Base-by-base conservation (phyloP, 2,888 invertebrate genomes). In the Geophilus truncorum region DNA sequence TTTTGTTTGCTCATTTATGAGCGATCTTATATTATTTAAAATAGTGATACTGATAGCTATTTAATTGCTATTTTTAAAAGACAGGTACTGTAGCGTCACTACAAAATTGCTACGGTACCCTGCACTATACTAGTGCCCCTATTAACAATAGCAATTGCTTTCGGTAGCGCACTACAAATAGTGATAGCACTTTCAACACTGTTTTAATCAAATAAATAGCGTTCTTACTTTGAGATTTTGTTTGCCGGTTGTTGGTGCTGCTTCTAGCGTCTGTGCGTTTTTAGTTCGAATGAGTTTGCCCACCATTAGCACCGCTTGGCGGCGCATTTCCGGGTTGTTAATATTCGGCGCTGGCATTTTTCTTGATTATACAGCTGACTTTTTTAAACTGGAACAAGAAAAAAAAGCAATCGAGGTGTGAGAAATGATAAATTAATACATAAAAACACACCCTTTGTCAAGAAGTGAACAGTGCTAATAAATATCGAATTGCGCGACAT, bases 251-350 rank as follows among this genome's bases (percentile, higher is more conserved):
- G 28, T 57, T 18, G 79, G 32, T 30, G 30, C 18, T 12, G 90
- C 91, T 84, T 91, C 91, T 82, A 93, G 89, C n/a, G 89, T 87
- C 12, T 92, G 92, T n/a, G 92, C 90, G 86, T 94, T 93, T 87
- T 93, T 93, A 83, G 95, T 95, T 82, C 95, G 91, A 86, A 95
- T 94, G 83, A 95, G 90, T 88, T 93, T 94, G 81, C 93, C 92
- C 87, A 95, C 93, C 83, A 94, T 88, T 84, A 92, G 92, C 85
- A 93, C 90, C 78, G 92, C 91, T 85, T 92, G 90, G 77, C 90
- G 88, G 62, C 90, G 75, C 51, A 81, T 78, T 15, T 76, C 82
- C 28, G 81, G 81, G 40, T 78, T 80, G 9, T 79, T 62, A n/a
- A 79, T 79, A 30, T 57, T 57, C 15, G 79, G 78, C n/a, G 51